A percentile compares a stretch with the other conserved stretches of the same genome.
These are phyloP conservation scores for Danaus plexippus DNA, from an alignment of 1,140 invertebrate species.

Conservation along the genomic window DNA sequence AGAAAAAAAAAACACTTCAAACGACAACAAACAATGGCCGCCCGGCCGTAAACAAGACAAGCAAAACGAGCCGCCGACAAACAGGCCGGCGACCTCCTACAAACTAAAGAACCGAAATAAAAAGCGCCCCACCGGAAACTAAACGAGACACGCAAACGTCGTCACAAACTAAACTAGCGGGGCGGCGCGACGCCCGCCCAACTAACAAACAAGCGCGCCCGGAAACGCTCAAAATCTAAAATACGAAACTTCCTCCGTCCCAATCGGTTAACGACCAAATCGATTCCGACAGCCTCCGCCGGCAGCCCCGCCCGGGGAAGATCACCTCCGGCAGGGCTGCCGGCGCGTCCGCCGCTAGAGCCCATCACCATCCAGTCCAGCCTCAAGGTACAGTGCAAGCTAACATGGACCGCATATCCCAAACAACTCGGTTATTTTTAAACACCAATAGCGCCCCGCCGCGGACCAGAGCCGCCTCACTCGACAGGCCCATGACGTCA, in stretches of 20 bases:
- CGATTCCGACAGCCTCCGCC: too few species aligned
- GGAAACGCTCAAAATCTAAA: slow-evolving; percentile 14
- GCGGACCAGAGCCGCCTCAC: slow-evolving; percentile 19
- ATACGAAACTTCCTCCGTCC: slow-evolving; percentile 33
- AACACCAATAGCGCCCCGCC: slow-evolving; percentile 49
- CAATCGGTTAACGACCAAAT: slow-evolving; percentile 16
- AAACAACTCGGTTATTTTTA: slow-evolving; percentile 52
- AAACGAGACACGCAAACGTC: neutral
- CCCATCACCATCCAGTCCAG: slow-evolving; percentile 17
- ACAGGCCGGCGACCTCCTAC: slow-evolving; percentile 21
- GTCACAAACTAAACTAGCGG: slow-evolving; percentile 22
- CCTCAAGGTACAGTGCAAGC: slow-evolving; percentile 30
- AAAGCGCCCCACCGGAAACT: slow-evolving; percentile 5
- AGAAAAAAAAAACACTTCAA: slow-evolving; percentile 43
- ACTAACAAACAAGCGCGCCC: slow-evolving; percentile 20
- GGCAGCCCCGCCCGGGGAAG: too few species aligned
- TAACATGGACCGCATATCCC: slow-evolving; percentile 58
- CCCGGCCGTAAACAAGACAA: slow-evolving; percentile 40
- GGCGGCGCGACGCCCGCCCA: slow-evolving; percentile 6
- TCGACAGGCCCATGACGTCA: slow-evolving; percentile 1
- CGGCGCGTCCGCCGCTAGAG: too few species aligned
- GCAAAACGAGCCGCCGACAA: slow-evolving; percentile 50
- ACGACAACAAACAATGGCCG: slow-evolving; percentile 5
- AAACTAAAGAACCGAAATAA: slow-evolving; percentile 43
- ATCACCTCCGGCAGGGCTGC: too few species aligned